A percentile compares a stretch with the other conserved stretches of the same genome.
Conservation (phyloP, 1,140 invertebrate species). For the Teleopsis dalmanni region DNA sequence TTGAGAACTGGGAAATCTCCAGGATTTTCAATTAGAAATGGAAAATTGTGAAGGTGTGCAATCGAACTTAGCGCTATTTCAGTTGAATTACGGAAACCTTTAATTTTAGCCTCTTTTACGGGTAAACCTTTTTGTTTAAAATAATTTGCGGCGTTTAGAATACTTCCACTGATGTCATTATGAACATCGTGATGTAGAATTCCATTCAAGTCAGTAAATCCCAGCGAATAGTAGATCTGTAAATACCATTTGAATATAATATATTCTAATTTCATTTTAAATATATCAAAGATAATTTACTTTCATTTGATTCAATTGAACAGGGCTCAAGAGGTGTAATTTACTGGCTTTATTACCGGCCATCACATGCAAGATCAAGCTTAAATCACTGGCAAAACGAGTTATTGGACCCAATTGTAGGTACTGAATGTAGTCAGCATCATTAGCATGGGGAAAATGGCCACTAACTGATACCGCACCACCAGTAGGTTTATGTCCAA, state of each 20-base stretch:
- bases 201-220: constrained; percentile 29
- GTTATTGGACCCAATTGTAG: constrained; percentile 70
- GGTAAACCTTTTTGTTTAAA: constrained; percentile 17
- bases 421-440: constrained; percentile 46
- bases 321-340: constrained; percentile 43
- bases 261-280: background rate
- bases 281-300: constrained; percentile 19
- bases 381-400: constrained; percentile 68
- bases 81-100: constrained; percentile 21
- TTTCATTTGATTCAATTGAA: constrained; percentile 56
- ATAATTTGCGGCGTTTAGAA: constrained; percentile 20
- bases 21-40: constrained; percentile 14
- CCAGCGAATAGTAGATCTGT: constrained; percentile 21
- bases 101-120: constrained; percentile 14
- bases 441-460: constrained; percentile 50
- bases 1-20: background rate
- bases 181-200: constrained; percentile 20
- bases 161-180: constrained; percentile 17
- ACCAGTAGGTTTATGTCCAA: constrained; percentile 76
- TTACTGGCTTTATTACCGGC: constrained; percentile 39
- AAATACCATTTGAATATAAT: background rate
- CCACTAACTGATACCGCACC: constrained; percentile 51
- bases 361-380: constrained; percentile 58
- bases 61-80: constrained; percentile 24
- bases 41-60: constrained; percentile 15